phyloP scores from a whole-genome alignment of 2,113 vertebrate genomes.

The Lepisosteus osseus region DNA sequence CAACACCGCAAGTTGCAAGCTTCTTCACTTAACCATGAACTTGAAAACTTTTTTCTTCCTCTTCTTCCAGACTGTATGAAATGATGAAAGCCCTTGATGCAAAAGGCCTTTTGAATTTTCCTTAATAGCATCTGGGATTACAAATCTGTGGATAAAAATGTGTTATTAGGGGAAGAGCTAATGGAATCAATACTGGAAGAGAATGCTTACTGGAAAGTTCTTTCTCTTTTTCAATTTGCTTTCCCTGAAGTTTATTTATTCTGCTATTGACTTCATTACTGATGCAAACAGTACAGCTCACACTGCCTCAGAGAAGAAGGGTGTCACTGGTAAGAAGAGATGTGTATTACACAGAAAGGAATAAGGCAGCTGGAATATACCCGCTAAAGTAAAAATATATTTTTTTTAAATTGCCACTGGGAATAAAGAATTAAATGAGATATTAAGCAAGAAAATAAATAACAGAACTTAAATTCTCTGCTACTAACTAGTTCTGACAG shows the following conservation, averaged over 20 bases:
- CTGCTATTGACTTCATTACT: conserved; percentile 69
- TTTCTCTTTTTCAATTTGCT: conserved; percentile 42
- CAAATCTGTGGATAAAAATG: conserved; percentile 6
- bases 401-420: background rate
- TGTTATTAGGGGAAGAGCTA: conserved; percentile 19
- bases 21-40: background rate
- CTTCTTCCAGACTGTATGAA: background rate
- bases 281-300: conserved; percentile 52
- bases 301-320: conserved; percentile 23
- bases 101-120: background rate
- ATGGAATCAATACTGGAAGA: conserved; percentile 41
- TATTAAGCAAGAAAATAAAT: background rate
- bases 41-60: background rate
- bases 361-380: background rate
- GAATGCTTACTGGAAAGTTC: conserved; percentile 29
- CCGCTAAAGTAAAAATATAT: background rate
- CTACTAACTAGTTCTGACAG: background rate
- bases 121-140: background rate
- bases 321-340: background rate
- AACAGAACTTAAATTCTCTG: background rate
- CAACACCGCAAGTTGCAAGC: background rate
- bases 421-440: conserved; percentile 5
- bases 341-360: background rate
- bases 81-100: background rate
- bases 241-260: conserved; percentile 62